Evolutionary conservation across 1,140 invertebrate species (phyloP).

Genomic region (Drosophila takahashii): DNA sequence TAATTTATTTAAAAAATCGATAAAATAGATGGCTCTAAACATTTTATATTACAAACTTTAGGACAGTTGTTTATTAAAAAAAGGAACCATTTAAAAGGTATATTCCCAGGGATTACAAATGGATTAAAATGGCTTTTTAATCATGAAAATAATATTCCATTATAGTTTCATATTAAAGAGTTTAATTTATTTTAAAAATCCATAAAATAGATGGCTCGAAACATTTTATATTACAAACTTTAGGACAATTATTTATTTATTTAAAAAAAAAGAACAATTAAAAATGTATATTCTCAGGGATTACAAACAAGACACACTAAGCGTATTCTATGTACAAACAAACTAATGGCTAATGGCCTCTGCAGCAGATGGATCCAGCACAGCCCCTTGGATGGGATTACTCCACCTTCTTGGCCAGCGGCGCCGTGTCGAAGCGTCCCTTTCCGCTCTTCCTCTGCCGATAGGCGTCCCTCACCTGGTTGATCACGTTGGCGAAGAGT

Average conservation of each 20-base stretch:
- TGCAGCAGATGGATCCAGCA: constrained; percentile 28
- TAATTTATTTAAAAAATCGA: constrained; percentile 41
- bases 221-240: constrained; percentile 6
- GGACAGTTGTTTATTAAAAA: constrained; percentile 5
- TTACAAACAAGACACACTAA: constrained; percentile 12
- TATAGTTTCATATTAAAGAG: neutral
- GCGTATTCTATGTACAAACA: constrained; percentile 44
- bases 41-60: constrained; percentile 5
- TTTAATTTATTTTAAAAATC: constrained; percentile 44
- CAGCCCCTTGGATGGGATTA: constrained; percentile 14
- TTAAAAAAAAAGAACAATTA: neutral
- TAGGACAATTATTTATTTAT: constrained; percentile 7
- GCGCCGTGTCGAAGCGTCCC: constrained; percentile 29
- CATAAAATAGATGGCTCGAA: constrained; percentile 3
- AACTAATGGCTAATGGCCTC: constrained; percentile 42
- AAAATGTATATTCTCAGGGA: constrained; percentile 1
- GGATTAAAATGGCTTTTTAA: too few species aligned
- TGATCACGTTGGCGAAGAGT: constrained; percentile 88
- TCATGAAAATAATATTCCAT: neutral
- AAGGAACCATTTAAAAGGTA: constrained; percentile 2
- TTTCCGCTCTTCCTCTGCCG: constrained; percentile 20
- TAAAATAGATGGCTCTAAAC: constrained; percentile 4
- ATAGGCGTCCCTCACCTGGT: constrained; percentile 65
- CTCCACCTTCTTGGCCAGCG: constrained; percentile 50
- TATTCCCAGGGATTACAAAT: neutral